Percentiles rank a stretch among this genome's conserved stretches.
Conservation (phyloP, 2,888 invertebrate genomes). For the Drosophila neotestacea region DNA sequence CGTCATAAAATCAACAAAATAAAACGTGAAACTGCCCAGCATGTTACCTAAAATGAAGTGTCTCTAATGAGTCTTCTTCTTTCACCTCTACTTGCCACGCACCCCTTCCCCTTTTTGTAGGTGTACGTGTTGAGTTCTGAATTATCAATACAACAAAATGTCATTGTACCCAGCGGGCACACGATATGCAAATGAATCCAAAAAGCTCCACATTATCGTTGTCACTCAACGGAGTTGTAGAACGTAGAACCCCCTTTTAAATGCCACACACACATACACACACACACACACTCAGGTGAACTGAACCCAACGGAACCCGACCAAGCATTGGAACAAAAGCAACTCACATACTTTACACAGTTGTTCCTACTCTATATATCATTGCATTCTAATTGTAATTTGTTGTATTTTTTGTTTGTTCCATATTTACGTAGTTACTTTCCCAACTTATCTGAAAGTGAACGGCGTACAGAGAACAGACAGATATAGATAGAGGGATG, state of each 20-base stretch:
- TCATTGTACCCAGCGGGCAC: conserved; percentile 43
- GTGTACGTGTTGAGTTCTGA: conserved; percentile 51
- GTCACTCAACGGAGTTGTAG: conserved; percentile 22
- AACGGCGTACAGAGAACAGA: conserved; percentile 62
- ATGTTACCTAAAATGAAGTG: conserved; percentile 17
- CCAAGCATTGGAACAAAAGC: conserved; percentile 62
- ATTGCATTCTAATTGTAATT: conserved; percentile 79
- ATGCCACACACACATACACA: background rate
- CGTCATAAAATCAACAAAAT: conserved; percentile 48
- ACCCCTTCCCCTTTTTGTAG: background rate
- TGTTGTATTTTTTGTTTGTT: conserved; percentile 70
- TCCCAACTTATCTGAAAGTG: conserved; percentile 78
- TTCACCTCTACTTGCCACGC: background rate
- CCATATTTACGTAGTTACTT: conserved; percentile 65
- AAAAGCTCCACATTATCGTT: conserved; percentile 45
- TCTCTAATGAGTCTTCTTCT: conserved; percentile 53
- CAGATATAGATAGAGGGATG: conserved; percentile 17
- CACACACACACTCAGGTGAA: conserved; percentile 31
- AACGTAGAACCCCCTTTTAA: conserved; percentile 19
- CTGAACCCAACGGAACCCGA: conserved; percentile 8
- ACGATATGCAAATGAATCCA: conserved; percentile 67
- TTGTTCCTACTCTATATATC: conserved; percentile 54
- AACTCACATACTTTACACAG: conserved; percentile 58
- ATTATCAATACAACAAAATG: conserved; percentile 38
- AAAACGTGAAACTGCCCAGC: conserved; percentile 70